Evolutionary conservation across 1,140 invertebrate species (phyloP), one percentile per base, ranked within the genome.

Genomic region (Hypsibius dujardini): DNA sequence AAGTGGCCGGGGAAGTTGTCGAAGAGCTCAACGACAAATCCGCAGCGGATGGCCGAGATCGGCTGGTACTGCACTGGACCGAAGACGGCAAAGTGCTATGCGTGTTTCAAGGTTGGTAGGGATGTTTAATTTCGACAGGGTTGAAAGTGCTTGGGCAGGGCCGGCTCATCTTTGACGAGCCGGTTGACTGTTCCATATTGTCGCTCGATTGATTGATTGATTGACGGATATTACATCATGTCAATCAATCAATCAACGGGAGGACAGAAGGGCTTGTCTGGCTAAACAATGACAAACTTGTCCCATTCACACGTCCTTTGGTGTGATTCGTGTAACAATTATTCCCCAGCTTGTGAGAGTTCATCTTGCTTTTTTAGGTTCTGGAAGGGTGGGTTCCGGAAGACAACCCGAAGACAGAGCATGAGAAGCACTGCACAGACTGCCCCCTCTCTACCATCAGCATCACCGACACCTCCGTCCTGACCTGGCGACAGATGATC

Each of bases 391-490:
- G 50, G 50, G 50, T 56, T 7, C 7, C 50, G 7, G n/a, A 56
- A 56, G 50, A 56, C n/a, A 56, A 56, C n/a, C 50, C 50, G n/a
- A 56, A 56, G 50, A 56, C 7, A n/a, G 50, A 56, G 50, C 50
- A 56, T 56, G 50, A 56, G 50, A n/a, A 56, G 7, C 50, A 56
- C 50, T 56, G 50, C 50, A 7, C 50, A 7, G n/a, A 56, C n/a
- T 56, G 50, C 50, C 50, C 50, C 7, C 50, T 56, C 7, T 7
- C n/a, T n/a, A n/a, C n/a, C n/a, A 7, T 56, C 7, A n/a, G 50
- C n/a, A 56, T 56, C 50, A n/a, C 7, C n/a, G 7, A 7, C 50
- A 56, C 7, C 7, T 7, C 50, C 7, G 50, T 7, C 7, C 50
- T 56, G 50, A 56, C 50, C 7, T 7, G 7, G 7, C 50, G 50